Conservation (phyloP, 2,113 vertebrate genomes). For the Brachyhypopomus occidentalis region DNA sequence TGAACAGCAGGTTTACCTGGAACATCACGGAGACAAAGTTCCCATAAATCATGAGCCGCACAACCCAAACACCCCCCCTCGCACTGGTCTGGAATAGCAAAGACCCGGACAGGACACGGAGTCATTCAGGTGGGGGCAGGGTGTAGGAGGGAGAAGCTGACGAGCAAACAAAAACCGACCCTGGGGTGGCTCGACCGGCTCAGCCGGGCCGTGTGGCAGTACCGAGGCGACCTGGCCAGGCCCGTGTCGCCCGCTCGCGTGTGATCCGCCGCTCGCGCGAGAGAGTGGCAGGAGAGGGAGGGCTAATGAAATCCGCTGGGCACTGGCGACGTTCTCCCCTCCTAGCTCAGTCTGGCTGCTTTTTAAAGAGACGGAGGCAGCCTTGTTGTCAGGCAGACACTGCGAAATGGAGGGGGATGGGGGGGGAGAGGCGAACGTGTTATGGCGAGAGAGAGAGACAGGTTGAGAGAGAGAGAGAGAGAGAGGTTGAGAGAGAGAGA, state of each 20-base stretch:
- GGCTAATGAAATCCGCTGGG: conserved; percentile 37
- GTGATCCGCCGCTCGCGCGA: conserved; percentile 37
- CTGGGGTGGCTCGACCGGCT: neutral
- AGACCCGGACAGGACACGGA: neutral
- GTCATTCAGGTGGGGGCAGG: conserved; percentile 27
- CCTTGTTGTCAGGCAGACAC: conserved; percentile 79
- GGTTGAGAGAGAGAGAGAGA: conserved; percentile 54
- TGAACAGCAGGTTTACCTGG: conserved; percentile 25
- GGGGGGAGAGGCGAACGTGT: neutral
- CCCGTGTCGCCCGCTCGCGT: conserved; percentile 58
- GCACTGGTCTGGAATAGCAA: neutral
- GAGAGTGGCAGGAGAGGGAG: conserved; percentile 27
- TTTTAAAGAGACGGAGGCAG: conserved; percentile 57
- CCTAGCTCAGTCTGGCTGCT: conserved; percentile 42
- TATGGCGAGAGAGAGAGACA: conserved; percentile 21
- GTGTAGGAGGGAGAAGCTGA: conserved; percentile 26
- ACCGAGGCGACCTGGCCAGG: conserved; percentile 49
- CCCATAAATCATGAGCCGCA: conserved; percentile 26
- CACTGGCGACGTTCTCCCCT: conserved; percentile 10
- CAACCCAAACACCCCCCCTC: conserved; percentile 1
- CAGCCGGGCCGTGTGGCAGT: conserved; percentile 34
- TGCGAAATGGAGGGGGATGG: conserved; percentile 46
- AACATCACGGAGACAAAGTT: conserved; percentile 14
- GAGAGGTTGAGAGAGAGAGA: conserved; percentile 55
- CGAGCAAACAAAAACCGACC: conserved; percentile 28